Evolutionary conservation across 2,113 vertebrate genomes (phyloP).

Genomic region (Columba livia): DNA sequence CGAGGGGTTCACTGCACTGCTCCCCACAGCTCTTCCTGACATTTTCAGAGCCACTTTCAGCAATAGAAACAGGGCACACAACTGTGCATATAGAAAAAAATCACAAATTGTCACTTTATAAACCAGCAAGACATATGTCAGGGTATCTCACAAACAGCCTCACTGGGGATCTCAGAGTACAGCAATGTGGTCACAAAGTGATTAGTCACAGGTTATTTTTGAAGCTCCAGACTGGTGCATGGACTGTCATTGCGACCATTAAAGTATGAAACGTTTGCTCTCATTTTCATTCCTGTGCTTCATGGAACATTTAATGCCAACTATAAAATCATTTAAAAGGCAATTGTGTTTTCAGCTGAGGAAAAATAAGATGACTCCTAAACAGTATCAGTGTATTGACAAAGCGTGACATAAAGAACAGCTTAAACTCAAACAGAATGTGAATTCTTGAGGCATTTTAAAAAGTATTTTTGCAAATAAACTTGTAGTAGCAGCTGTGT

Average conservation of each 20-base stretch:
- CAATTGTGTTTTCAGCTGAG: constrained; percentile 57
- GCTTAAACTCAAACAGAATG: constrained; percentile 31
- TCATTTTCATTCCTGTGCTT: constrained; percentile 62
- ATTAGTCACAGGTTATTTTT: constrained; percentile 62
- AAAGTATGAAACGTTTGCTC: constrained; percentile 60
- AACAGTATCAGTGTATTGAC: constrained; percentile 49
- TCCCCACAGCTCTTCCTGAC: neutral
- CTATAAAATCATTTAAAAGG: constrained; percentile 64
- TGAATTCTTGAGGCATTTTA: constrained; percentile 20
- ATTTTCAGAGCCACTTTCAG: neutral
- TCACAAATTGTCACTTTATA: neutral
- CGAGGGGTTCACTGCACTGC: neutral
- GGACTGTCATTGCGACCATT: constrained; percentile 26
- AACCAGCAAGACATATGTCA: neutral
- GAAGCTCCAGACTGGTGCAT: constrained; percentile 35
- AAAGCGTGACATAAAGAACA: constrained; percentile 35
- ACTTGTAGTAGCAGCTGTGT: neutral
- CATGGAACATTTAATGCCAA: constrained; percentile 55
- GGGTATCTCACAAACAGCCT: neutral
- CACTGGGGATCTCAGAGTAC: neutral
- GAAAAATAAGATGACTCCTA: constrained; percentile 59
- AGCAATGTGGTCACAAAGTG: constrained; percentile 1
- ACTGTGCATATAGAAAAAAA: constrained; percentile 7
- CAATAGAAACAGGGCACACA: neutral
- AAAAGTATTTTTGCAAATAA: neutral